These are phyloP conservation scores for Lerista edwardsae DNA, from an alignment of 2,797 vertebrate species.

Conservation along the genomic window DNA sequence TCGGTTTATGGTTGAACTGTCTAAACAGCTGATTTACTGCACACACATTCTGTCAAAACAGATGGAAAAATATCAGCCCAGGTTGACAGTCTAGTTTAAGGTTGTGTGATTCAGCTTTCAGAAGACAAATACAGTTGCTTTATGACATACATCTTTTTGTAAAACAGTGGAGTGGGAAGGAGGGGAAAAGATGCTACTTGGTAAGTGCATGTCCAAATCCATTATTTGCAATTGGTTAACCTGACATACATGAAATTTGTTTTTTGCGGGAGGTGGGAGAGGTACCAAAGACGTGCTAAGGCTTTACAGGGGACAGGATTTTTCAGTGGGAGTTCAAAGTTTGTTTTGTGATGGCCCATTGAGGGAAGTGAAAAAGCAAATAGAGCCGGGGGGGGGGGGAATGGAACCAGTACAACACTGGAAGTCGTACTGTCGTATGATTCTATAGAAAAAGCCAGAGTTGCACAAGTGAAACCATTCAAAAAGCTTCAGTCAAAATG, in stretches of 20 bases:
- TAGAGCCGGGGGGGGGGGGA: neutral
- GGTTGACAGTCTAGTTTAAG: neutral
- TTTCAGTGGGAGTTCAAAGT: neutral
- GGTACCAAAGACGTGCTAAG: neutral
- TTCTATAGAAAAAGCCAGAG: neutral
- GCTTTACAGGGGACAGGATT: neutral
- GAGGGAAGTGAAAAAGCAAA: neutral
- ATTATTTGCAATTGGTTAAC: neutral
- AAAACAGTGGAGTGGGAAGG: neutral
- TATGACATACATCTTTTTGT: too few relatives aligned
- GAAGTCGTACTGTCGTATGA: neutral
- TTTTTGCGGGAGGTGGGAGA: too few relatives aligned
- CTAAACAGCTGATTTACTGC: neutral
- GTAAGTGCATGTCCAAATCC: neutral
- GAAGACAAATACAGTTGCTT: neutral
- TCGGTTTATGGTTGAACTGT: neutral
- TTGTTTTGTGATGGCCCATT: neutral
- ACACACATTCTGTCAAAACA: neutral
- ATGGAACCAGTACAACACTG: neutral
- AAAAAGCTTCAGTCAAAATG: neutral
- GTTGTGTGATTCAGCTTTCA: neutral
- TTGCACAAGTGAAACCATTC: neutral
- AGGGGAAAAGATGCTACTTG: neutral
- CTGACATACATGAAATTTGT: neutral
- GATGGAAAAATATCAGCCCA: neutral